Percentiles rank a stretch among this genome's conserved stretches.
Conservation (phyloP, 2,888 invertebrate species). For the Erebia palarica region DNA sequence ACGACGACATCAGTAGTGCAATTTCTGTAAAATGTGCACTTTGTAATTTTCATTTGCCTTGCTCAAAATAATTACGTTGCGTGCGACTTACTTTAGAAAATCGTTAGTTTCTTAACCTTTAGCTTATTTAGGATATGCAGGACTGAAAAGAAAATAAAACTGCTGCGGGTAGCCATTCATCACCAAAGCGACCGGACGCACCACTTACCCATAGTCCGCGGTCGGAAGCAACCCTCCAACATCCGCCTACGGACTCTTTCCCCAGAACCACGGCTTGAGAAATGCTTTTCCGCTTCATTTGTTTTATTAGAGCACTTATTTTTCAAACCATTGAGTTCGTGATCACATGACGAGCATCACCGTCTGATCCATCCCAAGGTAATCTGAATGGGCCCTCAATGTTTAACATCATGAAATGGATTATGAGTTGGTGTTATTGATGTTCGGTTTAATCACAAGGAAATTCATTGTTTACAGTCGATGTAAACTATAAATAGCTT, state of each 20-base stretch:
- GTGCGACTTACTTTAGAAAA: not conserved
- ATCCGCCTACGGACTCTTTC: conserved; percentile 44
- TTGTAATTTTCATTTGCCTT: no score
- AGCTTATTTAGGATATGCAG: not conserved
- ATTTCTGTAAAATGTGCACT: no score
- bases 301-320: conserved; percentile 12
- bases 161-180: conserved; percentile 21
- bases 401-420: not conserved
- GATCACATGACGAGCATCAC: not conserved
- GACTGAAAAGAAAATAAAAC: not conserved
- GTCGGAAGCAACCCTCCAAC: conserved; percentile 57
- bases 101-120: not conserved
- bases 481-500: no score
- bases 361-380: not conserved
- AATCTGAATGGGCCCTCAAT: not conserved
- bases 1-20: no score
- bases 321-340: not conserved
- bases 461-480: no score
- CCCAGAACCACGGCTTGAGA: conserved; percentile 15
- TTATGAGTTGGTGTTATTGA: not conserved
- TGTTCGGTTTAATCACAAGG: no score
- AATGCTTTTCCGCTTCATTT: conserved; percentile 21
- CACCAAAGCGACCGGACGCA: conserved; percentile 54
- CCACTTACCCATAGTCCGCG: conserved; percentile 72
- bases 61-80: no score